Percentiles rank a stretch among this genome's conserved stretches.
These are phyloP conservation scores for Zonotrichia leucophrys DNA, from an alignment of 2,113 vertebrate species.

Conservation along the genomic window DNA sequence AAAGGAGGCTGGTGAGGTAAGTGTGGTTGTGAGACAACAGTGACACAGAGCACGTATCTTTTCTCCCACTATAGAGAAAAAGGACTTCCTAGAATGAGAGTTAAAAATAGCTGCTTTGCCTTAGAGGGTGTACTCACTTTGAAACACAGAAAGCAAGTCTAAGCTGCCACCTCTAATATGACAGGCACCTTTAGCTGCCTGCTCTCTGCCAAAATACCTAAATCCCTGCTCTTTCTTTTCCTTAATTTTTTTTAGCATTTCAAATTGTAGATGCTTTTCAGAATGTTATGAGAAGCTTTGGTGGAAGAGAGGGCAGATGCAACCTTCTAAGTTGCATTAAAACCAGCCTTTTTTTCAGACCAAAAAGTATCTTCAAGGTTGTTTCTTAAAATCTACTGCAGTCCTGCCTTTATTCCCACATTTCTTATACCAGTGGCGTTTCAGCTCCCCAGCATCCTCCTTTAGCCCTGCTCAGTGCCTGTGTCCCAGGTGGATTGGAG, in stretches of 20 bases:
- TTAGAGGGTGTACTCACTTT: neutral
- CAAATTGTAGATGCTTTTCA: neutral
- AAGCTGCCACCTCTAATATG: neutral
- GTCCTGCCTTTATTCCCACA: neutral
- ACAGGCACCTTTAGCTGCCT: neutral
- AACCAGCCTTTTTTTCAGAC: neutral
- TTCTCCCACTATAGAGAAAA: neutral
- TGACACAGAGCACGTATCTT: neutral
- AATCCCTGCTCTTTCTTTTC: neutral
- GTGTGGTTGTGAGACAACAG: neutral
- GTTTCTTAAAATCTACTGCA: neutral
- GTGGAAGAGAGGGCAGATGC: neutral
- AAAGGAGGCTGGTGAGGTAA: neutral
- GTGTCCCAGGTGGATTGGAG: neutral
- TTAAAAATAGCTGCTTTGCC: conserved; percentile 21
- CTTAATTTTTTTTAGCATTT: neutral
- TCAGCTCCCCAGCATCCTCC: neutral
- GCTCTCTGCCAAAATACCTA: neutral
- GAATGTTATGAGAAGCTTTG: neutral
- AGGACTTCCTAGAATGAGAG: neutral
- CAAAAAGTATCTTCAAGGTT: neutral
- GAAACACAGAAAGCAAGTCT: neutral
- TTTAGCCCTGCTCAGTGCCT: neutral
- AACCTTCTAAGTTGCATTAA: neutral
- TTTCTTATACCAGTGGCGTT: neutral